phyloP scores from a whole-genome alignment of 2,888 invertebrate genomes.

The Oeneis ivallda region DNA sequence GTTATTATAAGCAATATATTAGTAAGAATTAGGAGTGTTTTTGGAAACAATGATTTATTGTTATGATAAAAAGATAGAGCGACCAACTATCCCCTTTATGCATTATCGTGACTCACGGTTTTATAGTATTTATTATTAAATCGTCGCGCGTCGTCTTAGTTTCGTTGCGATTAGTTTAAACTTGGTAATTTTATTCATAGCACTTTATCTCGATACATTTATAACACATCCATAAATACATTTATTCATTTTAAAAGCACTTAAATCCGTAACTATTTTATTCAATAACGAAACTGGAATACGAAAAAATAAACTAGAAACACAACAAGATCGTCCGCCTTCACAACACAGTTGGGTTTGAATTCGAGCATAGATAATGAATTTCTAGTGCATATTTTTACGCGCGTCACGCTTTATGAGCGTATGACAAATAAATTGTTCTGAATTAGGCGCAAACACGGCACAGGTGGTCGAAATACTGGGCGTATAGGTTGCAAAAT shows the following conservation, averaged over 20 bases:
- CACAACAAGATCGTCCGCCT: conserved; percentile 35
- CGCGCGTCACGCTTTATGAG: conserved; percentile 41
- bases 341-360: conserved; percentile 35
- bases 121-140: conserved; percentile 6
- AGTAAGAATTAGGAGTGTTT: conserved; percentile 5
- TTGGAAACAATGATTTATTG: conserved; percentile 4
- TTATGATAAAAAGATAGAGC: conserved; percentile 1
- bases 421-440: conserved; percentile 32
- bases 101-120: conserved; percentile 14
- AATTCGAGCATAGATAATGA: conserved; percentile 37
- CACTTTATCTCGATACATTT: conserved; percentile 4
- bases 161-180: background rate
- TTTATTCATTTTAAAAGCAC: conserved; percentile 7
- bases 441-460: conserved; percentile 49
- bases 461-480: conserved; percentile 59
- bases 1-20: conserved; percentile 11
- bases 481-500: conserved; percentile 63
- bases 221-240: background rate
- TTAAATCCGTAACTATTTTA: conserved; percentile 2
- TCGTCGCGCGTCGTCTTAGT: background rate
- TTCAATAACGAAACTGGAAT: conserved; percentile 13
- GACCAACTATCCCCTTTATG: background rate
- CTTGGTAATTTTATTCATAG: background rate
- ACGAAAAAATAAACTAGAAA: conserved; percentile 26
- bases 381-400: conserved; percentile 44